Conservation (phyloP, 2,113 vertebrate species). For the Perca fluviatilis region DNA sequence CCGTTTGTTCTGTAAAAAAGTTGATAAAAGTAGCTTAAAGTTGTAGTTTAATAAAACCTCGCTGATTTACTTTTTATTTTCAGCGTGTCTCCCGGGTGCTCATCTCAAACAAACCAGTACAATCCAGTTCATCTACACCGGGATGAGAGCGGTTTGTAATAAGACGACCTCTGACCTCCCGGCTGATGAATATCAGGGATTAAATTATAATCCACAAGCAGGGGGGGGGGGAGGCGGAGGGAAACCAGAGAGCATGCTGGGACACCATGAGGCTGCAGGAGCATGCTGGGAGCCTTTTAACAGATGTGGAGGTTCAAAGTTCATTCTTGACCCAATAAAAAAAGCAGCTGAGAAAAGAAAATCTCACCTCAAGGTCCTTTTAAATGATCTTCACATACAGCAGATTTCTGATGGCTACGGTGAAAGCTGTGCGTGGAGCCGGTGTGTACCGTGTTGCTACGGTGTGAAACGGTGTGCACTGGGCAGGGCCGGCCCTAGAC, state of each 20-base stretch:
- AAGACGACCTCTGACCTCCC: constrained; percentile 57
- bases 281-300: neutral
- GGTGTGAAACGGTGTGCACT: too few species aligned
- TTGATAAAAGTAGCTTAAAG: too few species aligned
- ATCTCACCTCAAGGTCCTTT: neutral
- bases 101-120: neutral
- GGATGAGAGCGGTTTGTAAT: constrained; percentile 18
- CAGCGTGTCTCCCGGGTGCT: too few species aligned
- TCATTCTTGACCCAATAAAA: neutral
- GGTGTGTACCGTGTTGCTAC: too few species aligned
- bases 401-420: too few species aligned
- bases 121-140: neutral
- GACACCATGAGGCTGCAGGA: neutral
- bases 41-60: too few species aligned
- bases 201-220: constrained; percentile 76
- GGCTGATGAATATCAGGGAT: constrained; percentile 78
- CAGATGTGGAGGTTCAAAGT: neutral
- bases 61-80: too few species aligned
- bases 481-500: too few species aligned
- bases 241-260: constrained; percentile 32
- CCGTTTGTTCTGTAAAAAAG: too few species aligned
- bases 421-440: too few species aligned
- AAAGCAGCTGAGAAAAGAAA: neutral
- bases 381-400: neutral
- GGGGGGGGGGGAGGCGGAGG: constrained; percentile 21